Base-by-base conservation (phyloP, 2,888 invertebrate genomes). In the Thymelicus sylvestris region DNA sequence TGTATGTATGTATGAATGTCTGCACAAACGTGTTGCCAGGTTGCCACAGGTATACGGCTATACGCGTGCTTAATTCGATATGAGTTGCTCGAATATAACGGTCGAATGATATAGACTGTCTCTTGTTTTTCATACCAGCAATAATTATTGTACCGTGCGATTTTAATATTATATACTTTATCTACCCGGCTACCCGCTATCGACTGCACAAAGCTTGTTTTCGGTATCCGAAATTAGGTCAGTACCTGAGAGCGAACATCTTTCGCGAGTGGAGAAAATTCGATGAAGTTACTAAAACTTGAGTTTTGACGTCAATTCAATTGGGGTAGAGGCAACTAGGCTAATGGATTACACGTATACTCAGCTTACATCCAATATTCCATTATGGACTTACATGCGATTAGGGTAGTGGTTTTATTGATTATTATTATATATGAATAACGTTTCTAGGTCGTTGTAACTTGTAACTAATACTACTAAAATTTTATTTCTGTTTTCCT, bases 21-120 rank as follows among this genome's bases (percentile, higher is more conserved):
- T 31, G 31, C 3, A 31, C 68, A 73, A 71, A 67, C 68, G 61
- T 67, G 66, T 70, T 69, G 61, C 68, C 59, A 62, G 69, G 41
- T 12, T 48, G 61, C 41, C 41, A 39, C 61, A 48, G 39, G 39
- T 70, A 52, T 73, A 60, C 47, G 63, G 24, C 24, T 24, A 24
- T 60, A 41, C 41, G 6, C 8, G 63, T 71, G 50, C 55, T 60
- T 55, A 48, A 67, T 71, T 48, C 41, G 66, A 66, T 68, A 59
- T 57, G 55, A 13, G 38, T 50, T 48, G 39, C 44, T 57, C 50
- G 61, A 19, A 52, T 67, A 61, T 50, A 50, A 67, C 61, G 60
- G 48, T 60, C 60, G 48, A 44, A 12, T 59, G 47, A 66, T 47
- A 61, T 41, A 13, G 0, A 60, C 60, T 38, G 60, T 39, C 41